Base-by-base conservation (phyloP, 2,113 vertebrate species). In the Hyperopisus bebe region DNA sequence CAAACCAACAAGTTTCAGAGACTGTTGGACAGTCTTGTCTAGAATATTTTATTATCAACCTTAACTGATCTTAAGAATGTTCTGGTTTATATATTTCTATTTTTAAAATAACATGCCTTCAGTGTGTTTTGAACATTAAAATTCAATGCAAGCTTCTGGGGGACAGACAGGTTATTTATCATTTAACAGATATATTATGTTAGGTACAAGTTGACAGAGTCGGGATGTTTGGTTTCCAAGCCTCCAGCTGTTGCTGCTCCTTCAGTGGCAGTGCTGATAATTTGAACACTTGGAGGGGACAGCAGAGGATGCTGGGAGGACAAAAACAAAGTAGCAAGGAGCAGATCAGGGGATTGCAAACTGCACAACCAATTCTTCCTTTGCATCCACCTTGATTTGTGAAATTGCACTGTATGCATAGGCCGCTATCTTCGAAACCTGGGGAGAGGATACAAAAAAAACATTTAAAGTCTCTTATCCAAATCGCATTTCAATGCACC, bases 391-490 rank as follows among this genome's bases (percentile, higher is more conserved):
- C 90, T 97, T 97, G 94, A 99, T 98, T 95, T 99, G 98, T 91
- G 98, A 99, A 94, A 99, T 98, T 89, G 98, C 98, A 93, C 98
- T 99, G 95, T 96, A 98, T 94, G 98, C 97, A 0, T 98, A 98
- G 24, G 98, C 98, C 82, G 98, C 97, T 94, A 98, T 97, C 95
- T 97, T 98, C 92, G 97, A 97, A 90, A 98, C 97, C 98, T 99
- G 95, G 7, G 86, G 89, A 50, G 89, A 42, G 53, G 42, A 44
- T 84, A 58, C 53, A 66, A 47, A 42, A 53, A 42, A 1, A 85
- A 51, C n/a, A 11, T 44, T 35, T 55, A 35, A 85, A 48, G 19
- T 11, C 82, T 11, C 82, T n/a, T 47, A 47, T 46, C 24, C 21
- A 5, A n/a, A n/a, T 24, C 6, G 2, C 27, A 86, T 50, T 24